Base-by-base conservation (phyloP, 1,140 invertebrate species). In the Bombus ignitus region DNA sequence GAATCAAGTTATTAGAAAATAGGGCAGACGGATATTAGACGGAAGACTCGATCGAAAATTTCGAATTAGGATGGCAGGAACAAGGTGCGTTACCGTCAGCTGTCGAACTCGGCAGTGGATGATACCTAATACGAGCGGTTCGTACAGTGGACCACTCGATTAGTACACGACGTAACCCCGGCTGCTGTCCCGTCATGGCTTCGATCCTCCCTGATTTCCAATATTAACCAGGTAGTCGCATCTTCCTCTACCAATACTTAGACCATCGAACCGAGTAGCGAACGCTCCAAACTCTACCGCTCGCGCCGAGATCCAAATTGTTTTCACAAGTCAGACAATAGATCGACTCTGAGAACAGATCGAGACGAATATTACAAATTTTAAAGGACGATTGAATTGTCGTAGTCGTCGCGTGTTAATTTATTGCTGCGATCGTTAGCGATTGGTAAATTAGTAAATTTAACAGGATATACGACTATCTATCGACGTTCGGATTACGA, bases 71-170 rank as follows among this genome's bases (percentile, higher is more conserved):
- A 28, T 82, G 44, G 78, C 35, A 70, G 32, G 42, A 68, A 80
- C 44, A 86, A 82, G 42, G 28, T 25, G 77, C 70, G 71, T 88
- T 65, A 44, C 65, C 72, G 72, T 78, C 65, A 88, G 65, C 76
- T 84, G 76, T 81, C 65, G 73, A 79, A 79, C 37, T 62, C 80
- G 62, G 35, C 28, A 78, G 28, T 42, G 70, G 62, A 47, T n/a
- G 79, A 59, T 59, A 57, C 70, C 62, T 87, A 39, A 71, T 71
- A 71, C 70, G 70, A 71, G 12, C 70, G 70, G 37, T 71, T 39
- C 28, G 59, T 4, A 62, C 59, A 5, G 28, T 72, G 76, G 53
- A 8, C 74, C 78, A 79, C 53, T 78, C 87, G 70, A 88, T 80
- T 65, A 72, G 42, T 87, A 72, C 80, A 79, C 71, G 76, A 82